phyloP scores from a whole-genome alignment of 2,113 vertebrate genomes.

The Barbus barbus region DNA sequence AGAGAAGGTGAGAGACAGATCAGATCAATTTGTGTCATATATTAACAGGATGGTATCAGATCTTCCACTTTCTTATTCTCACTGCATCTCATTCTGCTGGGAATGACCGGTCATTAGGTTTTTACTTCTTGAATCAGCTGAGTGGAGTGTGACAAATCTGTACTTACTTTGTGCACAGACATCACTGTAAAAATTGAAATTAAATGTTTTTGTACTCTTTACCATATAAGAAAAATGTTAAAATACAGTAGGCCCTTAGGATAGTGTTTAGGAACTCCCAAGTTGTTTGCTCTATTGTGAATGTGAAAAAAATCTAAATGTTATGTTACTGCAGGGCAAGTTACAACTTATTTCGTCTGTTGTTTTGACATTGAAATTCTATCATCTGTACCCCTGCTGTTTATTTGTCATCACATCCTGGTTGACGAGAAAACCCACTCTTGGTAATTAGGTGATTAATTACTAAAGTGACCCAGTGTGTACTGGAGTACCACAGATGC shows the following conservation, averaged over 20 bases:
- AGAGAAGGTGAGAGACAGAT: constrained; percentile 35
- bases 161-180: constrained; percentile 80
- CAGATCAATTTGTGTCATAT: constrained; percentile 68
- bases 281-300: constrained; percentile 75
- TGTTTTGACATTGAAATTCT: constrained; percentile 45
- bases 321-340: constrained; percentile 66
- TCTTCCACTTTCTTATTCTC: constrained; percentile 56
- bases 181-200: constrained; percentile 79
- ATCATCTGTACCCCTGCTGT: constrained; percentile 56
- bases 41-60: constrained; percentile 51
- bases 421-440: constrained; percentile 66
- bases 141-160: constrained; percentile 90
- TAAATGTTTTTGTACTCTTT: constrained; percentile 68
- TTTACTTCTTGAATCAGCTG: constrained; percentile 76
- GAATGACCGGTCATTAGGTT: constrained; percentile 75
- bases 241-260: background rate
- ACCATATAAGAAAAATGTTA: background rate
- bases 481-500: constrained; percentile 58
- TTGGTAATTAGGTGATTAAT: constrained; percentile 72
- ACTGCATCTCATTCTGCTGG: constrained; percentile 62
- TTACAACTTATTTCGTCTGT: constrained; percentile 61
- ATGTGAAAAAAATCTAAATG: constrained; percentile 71
- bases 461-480: constrained; percentile 69
- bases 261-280: background rate
- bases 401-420: constrained; percentile 64